A percentile compares a stretch with the other conserved stretches of the same genome.
These are phyloP conservation scores for Chauna torquata DNA, from an alignment of 2,113 vertebrate species.

Conservation along the genomic window DNA sequence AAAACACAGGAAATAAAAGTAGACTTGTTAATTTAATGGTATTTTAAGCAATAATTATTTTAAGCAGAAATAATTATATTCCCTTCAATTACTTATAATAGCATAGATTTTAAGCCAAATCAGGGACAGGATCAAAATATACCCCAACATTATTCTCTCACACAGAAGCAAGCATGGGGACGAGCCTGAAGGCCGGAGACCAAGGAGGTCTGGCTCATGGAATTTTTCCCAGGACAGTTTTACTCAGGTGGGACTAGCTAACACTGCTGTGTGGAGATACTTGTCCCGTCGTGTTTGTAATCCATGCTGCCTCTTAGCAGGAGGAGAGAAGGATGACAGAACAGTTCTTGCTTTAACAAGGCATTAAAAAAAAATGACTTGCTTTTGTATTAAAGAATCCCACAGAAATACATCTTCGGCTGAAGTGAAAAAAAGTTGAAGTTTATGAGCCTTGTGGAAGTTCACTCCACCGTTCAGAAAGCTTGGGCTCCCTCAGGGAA, in stretches of 20 bases:
- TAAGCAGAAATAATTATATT: constrained; percentile 31
- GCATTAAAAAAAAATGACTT: background rate
- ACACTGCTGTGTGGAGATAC: background rate
- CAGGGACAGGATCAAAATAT: background rate
- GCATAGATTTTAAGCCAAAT: background rate
- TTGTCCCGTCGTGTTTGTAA: background rate
- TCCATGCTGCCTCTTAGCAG: background rate
- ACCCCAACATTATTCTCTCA: background rate
- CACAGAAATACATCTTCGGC: background rate
- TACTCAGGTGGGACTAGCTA: background rate
- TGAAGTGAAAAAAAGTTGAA: background rate
- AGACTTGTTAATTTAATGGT: background rate
- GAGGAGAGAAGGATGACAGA: background rate
- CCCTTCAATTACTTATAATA: background rate
- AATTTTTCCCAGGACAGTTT: background rate
- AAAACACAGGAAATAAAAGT: constrained; percentile 33
- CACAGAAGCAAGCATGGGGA: background rate
- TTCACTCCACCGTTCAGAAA: background rate
- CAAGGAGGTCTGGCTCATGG: background rate
- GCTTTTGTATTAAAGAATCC: background rate
- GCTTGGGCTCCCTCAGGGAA: fast-evolving
- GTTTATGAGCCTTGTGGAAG: background rate
- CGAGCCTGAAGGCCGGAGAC: background rate
- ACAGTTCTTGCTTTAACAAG: background rate
- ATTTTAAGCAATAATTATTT: constrained; percentile 41